Evolutionary conservation across 1,140 invertebrate genomes (phyloP), one percentile per base, ranked within the genome.

Genomic region (Zelostemma sp.): DNA sequence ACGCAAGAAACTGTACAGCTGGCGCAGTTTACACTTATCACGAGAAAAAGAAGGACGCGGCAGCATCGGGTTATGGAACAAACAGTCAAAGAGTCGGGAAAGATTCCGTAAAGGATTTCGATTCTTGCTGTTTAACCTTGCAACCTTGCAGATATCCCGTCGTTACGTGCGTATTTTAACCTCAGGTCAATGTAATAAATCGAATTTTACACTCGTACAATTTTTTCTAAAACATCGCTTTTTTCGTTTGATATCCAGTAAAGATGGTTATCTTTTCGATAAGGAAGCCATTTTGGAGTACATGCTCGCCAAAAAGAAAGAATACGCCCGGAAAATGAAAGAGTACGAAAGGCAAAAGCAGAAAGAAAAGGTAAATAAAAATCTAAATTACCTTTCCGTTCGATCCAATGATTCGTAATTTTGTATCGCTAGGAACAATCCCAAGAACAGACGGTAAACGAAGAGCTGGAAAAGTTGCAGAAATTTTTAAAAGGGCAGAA

Each of bases 1-100:
- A 99, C 79, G 97, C 95, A 3, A 92, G 95, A 81, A 99, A 99
- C 86, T 97, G 96, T 77, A 99, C 98, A 1, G 97, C 97, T 11
- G 96, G 97, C 53, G 95, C 97, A 15, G 97, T 99, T 25, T 99
- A 99, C 80, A 98, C 97, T 0, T 99, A 99, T 79, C 94, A 98
- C 79, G 98, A 99, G 80, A 97, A 97, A 80, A 94, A 97, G 80
- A 98, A 97, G 78, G 98, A 99, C 80, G 95, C 95, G 5, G 89
- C 92, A 48, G 90, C 92, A 12, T 97, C 95, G n/a, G 96, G 96
- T 19, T 96, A 95, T 81, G 94, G 94, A 1, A 95, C 93, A 9
- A 92, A 95, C 79, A 88, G 86, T 56, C 91, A 89, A 78, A 87
- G 98, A 75, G 87, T 99, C 40, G 96, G 97, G 1, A 98, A 97